Conservation (phyloP, 1,140 invertebrate species). For the Oedothorax gibbosus region DNA sequence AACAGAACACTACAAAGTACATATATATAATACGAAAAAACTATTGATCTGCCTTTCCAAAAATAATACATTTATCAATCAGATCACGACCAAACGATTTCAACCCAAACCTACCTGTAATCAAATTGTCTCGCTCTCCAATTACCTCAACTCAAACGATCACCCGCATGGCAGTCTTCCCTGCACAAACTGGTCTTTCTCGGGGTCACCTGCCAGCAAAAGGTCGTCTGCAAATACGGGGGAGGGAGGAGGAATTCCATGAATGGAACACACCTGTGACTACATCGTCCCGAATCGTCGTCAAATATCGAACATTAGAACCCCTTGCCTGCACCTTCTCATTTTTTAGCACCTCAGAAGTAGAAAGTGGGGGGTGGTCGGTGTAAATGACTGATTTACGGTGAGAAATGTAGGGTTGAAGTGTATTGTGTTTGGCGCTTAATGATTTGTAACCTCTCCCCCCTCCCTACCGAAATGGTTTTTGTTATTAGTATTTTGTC, state of each 20-base stretch:
- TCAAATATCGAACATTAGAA: slow-evolving; percentile 10
- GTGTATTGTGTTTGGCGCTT: slow-evolving; percentile 20
- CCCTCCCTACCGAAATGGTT: not conserved
- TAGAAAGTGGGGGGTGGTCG: not conserved
- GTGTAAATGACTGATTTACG: not conserved
- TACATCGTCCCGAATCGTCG: slow-evolving; percentile 30
- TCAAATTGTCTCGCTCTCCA: not conserved
- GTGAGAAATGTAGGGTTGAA: not conserved
- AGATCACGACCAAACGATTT: too few species aligned
- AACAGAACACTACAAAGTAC: too few species aligned
- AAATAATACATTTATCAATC: too few species aligned
- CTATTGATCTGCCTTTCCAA: too few species aligned
- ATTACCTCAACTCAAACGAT: slow-evolving; percentile 7
- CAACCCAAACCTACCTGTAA: too few species aligned
- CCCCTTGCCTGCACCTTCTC: not conserved
- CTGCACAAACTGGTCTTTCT: slow-evolving; percentile 22
- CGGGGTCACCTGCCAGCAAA: slow-evolving; percentile 17
- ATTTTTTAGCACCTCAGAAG: slow-evolving; percentile 35
- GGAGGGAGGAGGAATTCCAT: not conserved
- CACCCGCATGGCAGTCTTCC: slow-evolving; percentile 23
- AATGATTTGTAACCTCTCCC: not conserved
- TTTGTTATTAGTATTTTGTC: not conserved
- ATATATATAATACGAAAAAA: too few species aligned
- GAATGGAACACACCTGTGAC: slow-evolving; percentile 38
- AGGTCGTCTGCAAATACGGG: slow-evolving; percentile 14